phyloP scores from a whole-genome alignment of 1,140 invertebrate genomes.

The Calliopsis andreniformis region DNA sequence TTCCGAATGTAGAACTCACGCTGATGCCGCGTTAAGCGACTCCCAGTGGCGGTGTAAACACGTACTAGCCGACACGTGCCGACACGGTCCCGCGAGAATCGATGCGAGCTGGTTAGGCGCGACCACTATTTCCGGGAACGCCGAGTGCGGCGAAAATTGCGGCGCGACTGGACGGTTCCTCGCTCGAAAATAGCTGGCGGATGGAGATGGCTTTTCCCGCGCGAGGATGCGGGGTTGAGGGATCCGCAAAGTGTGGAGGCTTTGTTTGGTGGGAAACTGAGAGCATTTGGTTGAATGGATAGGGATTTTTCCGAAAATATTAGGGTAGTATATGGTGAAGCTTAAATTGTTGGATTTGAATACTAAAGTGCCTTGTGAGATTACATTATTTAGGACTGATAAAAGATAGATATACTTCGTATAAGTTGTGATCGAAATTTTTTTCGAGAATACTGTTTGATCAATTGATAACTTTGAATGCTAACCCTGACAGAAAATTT shows the following conservation, averaged over 20 bases:
- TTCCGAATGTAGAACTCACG: slow-evolving; percentile 5
- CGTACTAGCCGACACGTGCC: slow-evolving; percentile 48
- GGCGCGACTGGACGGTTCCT: not conserved
- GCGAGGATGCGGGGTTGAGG: not conserved
- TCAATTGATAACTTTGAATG: too few species aligned
- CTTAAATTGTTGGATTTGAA: too few species aligned
- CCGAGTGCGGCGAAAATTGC: not conserved
- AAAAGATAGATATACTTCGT: too few species aligned
- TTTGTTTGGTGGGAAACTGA: not conserved
- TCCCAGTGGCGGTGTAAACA: slow-evolving; percentile 48
- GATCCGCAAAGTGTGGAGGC: too few species aligned
- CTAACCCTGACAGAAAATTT: too few species aligned
- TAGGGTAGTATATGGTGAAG: too few species aligned
- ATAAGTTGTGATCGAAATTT: too few species aligned
- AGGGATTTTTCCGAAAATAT: too few species aligned
- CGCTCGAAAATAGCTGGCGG: not conserved
- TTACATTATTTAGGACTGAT: too few species aligned
- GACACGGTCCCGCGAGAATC: slow-evolving; percentile 20
- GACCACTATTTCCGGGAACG: slow-evolving; percentile 15
- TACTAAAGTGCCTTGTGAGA: too few species aligned
- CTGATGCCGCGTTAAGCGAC: not conserved
- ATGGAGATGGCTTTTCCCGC: not conserved
- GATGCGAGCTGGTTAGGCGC: slow-evolving; percentile 26
- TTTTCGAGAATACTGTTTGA: too few species aligned
- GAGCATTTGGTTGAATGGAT: too few species aligned